These are phyloP conservation scores for Callimico goeldii DNA, from an alignment of 2,797 vertebrate species.

Conservation along the genomic window DNA sequence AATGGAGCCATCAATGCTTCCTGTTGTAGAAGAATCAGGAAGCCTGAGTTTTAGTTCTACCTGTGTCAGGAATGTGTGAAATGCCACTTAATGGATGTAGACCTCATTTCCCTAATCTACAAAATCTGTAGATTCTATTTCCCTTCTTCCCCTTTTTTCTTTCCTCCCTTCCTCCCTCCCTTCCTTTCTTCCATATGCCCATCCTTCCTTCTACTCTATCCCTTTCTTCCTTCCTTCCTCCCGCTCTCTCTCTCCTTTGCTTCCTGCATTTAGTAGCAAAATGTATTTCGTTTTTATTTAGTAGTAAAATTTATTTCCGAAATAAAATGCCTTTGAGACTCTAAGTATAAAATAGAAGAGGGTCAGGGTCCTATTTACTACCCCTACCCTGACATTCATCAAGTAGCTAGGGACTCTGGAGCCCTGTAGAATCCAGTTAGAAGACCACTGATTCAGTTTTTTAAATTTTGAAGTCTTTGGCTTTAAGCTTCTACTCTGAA, in stretches of 20 bases:
- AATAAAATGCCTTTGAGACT: neutral
- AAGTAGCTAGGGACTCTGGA: neutral
- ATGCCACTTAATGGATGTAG: neutral
- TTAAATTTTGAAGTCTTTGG: neutral
- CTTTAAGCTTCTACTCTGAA: neutral
- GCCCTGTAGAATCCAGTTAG: neutral
- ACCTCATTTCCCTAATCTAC: neutral
- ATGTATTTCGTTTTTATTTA: neutral
- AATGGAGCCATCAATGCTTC: neutral
- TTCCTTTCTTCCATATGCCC: neutral
- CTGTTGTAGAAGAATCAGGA: neutral
- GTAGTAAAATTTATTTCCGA: neutral
- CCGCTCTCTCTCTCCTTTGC: too few species aligned
- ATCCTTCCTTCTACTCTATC: neutral
- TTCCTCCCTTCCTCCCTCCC: rapidly evolving
- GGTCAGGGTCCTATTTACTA: neutral
- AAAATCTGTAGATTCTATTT: neutral
- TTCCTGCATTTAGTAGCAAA: neutral
- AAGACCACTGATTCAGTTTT: neutral
- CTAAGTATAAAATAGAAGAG: neutral
- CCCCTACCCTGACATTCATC: neutral
- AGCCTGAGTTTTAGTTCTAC: neutral
- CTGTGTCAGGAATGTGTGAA: neutral
- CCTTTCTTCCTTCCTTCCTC: neutral
- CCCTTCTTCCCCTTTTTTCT: neutral